Evolutionary conservation across 1,140 invertebrate genomes (phyloP).

Genomic region (Mizuhopecten yessoensis): DNA sequence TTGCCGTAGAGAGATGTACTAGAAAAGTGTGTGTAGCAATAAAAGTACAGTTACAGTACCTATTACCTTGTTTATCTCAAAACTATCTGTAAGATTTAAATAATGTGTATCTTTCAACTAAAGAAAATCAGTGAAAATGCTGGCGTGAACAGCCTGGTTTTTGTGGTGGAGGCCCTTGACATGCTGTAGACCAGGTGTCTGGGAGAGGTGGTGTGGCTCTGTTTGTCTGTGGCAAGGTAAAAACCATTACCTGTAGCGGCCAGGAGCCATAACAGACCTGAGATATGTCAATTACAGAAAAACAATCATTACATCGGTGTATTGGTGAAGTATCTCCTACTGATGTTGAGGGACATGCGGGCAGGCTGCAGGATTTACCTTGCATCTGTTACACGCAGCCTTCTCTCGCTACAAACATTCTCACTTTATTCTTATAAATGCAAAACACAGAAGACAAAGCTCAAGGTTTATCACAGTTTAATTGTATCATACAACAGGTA

Average conservation of each 20-base stretch:
- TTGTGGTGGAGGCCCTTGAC: no score
- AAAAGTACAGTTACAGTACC: no score
- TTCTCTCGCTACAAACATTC: neutral
- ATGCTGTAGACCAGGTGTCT: neutral
- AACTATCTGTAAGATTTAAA: no score
- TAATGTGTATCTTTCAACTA: no score
- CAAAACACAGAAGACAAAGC: neutral
- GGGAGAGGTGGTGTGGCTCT: neutral
- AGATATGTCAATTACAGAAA: conserved; percentile 27
- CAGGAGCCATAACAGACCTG: neutral
- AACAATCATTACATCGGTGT: neutral
- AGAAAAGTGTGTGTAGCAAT: no score
- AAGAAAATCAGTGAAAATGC: no score
- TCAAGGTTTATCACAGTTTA: neutral
- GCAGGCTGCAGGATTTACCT: neutral
- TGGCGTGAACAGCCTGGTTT: no score
- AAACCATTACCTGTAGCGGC: neutral
- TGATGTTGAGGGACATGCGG: neutral
- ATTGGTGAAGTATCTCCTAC: neutral
- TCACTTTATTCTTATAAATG: neutral
- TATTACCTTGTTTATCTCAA: no score
- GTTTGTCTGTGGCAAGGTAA: neutral
- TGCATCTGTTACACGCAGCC: neutral
- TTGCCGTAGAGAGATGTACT: no score
- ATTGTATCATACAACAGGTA: conserved; percentile 34